phyloP scores from a whole-genome alignment of 2,113 vertebrate genomes.

The Capreolus pygargus region DNA sequence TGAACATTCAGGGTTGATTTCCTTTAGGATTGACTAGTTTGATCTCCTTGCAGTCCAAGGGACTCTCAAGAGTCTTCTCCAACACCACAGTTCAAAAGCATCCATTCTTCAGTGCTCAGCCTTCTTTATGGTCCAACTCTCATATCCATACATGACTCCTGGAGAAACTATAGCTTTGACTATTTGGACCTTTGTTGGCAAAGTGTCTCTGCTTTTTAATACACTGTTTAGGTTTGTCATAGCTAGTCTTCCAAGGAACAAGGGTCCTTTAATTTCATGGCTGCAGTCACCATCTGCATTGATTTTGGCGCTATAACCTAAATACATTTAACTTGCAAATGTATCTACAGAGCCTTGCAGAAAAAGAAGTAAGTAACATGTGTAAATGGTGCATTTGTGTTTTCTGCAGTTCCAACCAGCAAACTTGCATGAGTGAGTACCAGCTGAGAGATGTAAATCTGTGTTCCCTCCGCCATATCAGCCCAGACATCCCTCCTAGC shows the following conservation, averaged over 20 bases:
- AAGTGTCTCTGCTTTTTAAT: background rate
- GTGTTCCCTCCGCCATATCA: background rate
- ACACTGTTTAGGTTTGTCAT: background rate
- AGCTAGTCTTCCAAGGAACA: background rate
- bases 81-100: background rate
- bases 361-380: background rate
- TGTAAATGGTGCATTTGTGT: fast-evolving
- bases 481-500: background rate
- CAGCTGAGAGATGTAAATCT: background rate
- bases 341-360: background rate
- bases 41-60: background rate
- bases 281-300: background rate
- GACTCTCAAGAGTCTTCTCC: background rate
- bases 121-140: background rate
- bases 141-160: background rate
- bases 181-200: background rate
- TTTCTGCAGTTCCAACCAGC: fast-evolving
- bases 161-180: background rate
- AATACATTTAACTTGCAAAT: background rate
- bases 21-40: background rate
- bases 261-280: background rate
- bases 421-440: too few relatives aligned
- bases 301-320: background rate
- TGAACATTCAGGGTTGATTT: background rate
- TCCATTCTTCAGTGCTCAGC: background rate